Evolutionary conservation across 2,888 invertebrate species (phyloP).

Genomic region (Taenaris catops): DNA sequence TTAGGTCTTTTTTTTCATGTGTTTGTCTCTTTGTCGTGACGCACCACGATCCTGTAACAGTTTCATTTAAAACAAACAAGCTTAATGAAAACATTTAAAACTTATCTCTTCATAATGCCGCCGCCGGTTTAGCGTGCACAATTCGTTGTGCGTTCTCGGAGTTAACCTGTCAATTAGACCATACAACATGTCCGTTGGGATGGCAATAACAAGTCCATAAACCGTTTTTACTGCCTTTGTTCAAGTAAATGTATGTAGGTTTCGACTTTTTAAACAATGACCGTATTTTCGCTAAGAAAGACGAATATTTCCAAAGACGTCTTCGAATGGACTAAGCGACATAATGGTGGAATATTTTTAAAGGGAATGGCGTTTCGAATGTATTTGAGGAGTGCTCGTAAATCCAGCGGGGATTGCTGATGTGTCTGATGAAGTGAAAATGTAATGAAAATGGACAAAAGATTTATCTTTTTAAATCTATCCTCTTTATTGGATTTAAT

Average conservation of each 20-base stretch:
- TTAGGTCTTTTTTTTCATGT: no score
- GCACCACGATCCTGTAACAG: no score
- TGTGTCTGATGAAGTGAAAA: slow-evolving; percentile 14
- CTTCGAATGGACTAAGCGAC: slow-evolving; percentile 36
- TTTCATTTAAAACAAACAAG: no score
- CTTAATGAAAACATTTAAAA: no score
- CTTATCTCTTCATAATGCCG: no score
- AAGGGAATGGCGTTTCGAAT: slow-evolving; percentile 36
- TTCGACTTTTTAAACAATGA: slow-evolving; percentile 78
- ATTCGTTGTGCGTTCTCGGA: no score
- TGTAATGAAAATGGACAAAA: slow-evolving; percentile 7
- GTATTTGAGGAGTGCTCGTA: slow-evolving; percentile 21
- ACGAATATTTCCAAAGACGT: slow-evolving; percentile 55
- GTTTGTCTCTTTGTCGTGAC: no score
- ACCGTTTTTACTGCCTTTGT: slow-evolving; percentile 79
- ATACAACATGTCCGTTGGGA: slow-evolving; percentile 55
- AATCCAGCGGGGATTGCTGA: slow-evolving; percentile 17
- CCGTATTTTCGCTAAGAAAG: slow-evolving; percentile 66
- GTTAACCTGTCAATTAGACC: slow-evolving; percentile 32
- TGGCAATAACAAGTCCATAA: slow-evolving; percentile 79
- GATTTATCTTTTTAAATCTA: slow-evolving; percentile 1
- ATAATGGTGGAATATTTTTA: slow-evolving; percentile 32
- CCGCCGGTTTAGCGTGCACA: no score
- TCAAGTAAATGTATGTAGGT: slow-evolving; percentile 76
- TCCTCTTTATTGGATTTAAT: no score